Conservation (phyloP, 2,113 vertebrate species). For the Hylia prasina region DNA sequence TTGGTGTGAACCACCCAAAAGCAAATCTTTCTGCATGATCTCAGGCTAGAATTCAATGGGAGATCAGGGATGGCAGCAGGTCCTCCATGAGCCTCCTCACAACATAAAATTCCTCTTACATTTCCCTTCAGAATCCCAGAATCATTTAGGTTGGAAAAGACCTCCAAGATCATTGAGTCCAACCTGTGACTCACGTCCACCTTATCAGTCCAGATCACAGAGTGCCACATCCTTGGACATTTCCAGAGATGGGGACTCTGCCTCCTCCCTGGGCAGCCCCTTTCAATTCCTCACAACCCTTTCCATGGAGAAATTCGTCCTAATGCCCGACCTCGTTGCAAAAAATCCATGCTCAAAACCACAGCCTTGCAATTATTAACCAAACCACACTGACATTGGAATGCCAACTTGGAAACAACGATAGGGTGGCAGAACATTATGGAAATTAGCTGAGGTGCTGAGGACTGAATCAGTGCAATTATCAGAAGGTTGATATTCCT, state of each 20-base stretch:
- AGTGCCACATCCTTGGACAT: not conserved
- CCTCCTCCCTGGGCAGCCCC: not conserved
- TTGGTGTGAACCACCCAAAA: not conserved
- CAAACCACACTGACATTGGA: not conserved
- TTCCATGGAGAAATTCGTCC: not conserved
- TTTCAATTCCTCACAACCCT: not conserved
- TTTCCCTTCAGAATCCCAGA: not conserved
- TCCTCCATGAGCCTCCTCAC: not conserved
- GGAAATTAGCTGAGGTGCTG: not conserved
- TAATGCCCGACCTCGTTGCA: not conserved
- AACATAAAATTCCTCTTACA: not conserved
- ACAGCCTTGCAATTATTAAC: not conserved
- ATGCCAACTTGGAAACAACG: not conserved
- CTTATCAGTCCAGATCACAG: not conserved
- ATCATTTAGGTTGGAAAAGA: not conserved
- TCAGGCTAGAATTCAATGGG: not conserved
- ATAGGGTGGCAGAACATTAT: not conserved
- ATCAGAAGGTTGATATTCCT: not conserved
- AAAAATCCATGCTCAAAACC: not conserved
- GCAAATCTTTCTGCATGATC: not conserved
- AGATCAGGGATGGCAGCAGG: not conserved
- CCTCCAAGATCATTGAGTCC: too few species aligned
- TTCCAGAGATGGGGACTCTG: not conserved
- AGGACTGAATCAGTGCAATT: not conserved
- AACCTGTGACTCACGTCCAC: not conserved